Evolutionary conservation across 2,113 vertebrate species (phyloP).

Genomic region (Turnix velox): DNA sequence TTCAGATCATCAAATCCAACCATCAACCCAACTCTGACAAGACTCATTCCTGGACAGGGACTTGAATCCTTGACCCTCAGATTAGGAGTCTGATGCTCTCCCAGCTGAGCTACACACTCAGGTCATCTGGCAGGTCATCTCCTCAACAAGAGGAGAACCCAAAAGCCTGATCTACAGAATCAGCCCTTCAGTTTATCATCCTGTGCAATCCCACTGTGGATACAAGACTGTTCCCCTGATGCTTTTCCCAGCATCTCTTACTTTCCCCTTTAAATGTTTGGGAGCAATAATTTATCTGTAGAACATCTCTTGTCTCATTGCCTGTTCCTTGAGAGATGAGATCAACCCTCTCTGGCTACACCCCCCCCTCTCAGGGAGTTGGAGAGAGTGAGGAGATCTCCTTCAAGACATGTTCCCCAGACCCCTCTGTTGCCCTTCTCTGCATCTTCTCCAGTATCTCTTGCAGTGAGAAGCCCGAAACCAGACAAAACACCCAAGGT

Average conservation of each 20-base stretch:
- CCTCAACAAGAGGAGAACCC: not conserved
- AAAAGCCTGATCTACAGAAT: not conserved
- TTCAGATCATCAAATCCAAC: too few relatives aligned
- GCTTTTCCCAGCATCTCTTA: not conserved
- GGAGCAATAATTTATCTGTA: slow-evolving; percentile 16
- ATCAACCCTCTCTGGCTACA: too few relatives aligned
- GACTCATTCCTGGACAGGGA: too few relatives aligned
- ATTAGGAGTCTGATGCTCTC: too few relatives aligned
- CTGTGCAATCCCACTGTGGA: not conserved
- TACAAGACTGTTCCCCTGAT: too few relatives aligned
- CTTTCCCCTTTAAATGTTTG: not conserved
- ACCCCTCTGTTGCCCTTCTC: not conserved
- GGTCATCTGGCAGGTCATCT: not conserved
- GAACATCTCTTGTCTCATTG: too few relatives aligned
- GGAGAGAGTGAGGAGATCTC: too few relatives aligned
- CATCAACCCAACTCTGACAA: too few relatives aligned
- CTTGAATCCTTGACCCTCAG: too few relatives aligned
- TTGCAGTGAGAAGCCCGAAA: not conserved
- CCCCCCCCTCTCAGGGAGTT: too few relatives aligned
- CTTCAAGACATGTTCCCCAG: not conserved
- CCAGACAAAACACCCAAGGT: not conserved
- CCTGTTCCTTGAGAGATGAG: too few relatives aligned
- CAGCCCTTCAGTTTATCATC: not conserved
- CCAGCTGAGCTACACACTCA: too few relatives aligned
- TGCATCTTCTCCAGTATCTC: not conserved